Evolutionary conservation across 1,140 invertebrate genomes (phyloP).

Genomic region (Thrips palmi): DNA sequence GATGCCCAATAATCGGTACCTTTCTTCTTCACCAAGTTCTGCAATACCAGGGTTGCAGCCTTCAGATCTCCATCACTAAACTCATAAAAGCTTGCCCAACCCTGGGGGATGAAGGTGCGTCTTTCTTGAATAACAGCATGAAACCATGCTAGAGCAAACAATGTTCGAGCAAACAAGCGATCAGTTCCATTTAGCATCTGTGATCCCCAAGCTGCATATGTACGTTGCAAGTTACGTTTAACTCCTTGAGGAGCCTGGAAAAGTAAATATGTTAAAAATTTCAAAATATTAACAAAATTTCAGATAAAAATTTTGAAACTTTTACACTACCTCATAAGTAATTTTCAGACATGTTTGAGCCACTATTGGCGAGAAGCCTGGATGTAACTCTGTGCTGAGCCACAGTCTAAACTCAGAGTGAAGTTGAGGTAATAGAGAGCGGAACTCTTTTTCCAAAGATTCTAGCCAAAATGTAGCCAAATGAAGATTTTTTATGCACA

Average conservation of each 20-base stretch:
- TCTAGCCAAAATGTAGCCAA: constrained; percentile 62
- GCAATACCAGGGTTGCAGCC: constrained; percentile 53
- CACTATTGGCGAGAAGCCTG: constrained; percentile 40
- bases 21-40: constrained; percentile 30
- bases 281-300: constrained; percentile 15
- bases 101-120: constrained; percentile 66
- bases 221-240: constrained; percentile 39
- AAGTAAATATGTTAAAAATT: constrained; percentile 9
- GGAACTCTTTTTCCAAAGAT: constrained; percentile 49
- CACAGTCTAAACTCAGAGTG: constrained; percentile 50
- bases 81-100: constrained; percentile 80
- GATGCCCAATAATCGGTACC: constrained; percentile 15
- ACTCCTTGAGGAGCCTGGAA: constrained; percentile 42
- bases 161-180: constrained; percentile 28
- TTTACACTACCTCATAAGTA: constrained; percentile 55
- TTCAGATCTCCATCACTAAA: constrained; percentile 71
- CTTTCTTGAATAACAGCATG: constrained; percentile 80
- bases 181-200: constrained; percentile 26
- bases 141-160: constrained; percentile 59
- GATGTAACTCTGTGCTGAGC: constrained; percentile 52
- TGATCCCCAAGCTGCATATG: constrained; percentile 34
- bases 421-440: constrained; percentile 30
- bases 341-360: constrained; percentile 58
- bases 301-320: constrained; percentile 18
- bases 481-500: constrained; percentile 78